These are phyloP conservation scores for Chionis minor DNA, from an alignment of 2,113 vertebrate genomes.

Conservation along the genomic window DNA sequence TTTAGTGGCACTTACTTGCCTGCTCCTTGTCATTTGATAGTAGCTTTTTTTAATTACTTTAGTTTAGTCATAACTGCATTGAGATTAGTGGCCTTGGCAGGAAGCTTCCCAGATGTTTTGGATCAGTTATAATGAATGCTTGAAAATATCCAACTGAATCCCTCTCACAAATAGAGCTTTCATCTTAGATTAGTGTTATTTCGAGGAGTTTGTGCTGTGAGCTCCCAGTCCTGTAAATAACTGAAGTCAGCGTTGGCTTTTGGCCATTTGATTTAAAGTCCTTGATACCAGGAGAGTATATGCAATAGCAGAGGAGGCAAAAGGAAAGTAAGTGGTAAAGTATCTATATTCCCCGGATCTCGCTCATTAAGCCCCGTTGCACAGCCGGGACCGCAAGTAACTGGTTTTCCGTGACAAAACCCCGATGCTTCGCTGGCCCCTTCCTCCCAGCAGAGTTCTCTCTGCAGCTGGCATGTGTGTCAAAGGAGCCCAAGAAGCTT, in stretches of 20 bases:
- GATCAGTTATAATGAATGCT: not conserved
- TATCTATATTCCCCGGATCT: not conserved
- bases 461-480: not conserved
- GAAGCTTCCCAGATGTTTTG: conserved; percentile 30
- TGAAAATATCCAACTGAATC: not conserved
- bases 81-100: not conserved
- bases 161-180: conserved; percentile 4
- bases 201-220: not conserved
- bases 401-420: not conserved
- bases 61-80: not conserved
- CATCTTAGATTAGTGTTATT: conserved; percentile 11
- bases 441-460: not conserved
- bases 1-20: not conserved
- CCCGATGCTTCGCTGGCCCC: fast-evolving
- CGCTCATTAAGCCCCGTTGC: fast-evolving
- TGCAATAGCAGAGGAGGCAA: not conserved
- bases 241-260: not conserved
- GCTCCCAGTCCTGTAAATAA: conserved; percentile 2
- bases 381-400: not conserved
- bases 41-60: not conserved
- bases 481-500: not conserved
- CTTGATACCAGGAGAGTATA: not conserved
- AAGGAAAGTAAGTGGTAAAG: not conserved
- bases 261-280: not conserved
- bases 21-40: not conserved